Conservation (phyloP, 2,888 invertebrate genomes). For the Polyommatus icarus region DNA sequence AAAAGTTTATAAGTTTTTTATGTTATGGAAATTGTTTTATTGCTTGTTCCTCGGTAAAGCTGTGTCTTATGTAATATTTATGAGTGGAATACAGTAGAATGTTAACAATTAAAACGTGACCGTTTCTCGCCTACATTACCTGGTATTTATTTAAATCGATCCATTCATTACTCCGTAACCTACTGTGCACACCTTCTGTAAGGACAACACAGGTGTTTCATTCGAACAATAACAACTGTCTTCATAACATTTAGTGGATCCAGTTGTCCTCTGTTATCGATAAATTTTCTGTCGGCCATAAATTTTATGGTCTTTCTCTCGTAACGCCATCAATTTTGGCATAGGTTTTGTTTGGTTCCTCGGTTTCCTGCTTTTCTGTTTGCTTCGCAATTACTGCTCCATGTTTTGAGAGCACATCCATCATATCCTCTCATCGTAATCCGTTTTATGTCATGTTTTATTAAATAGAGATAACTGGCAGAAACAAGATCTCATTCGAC, state of each 20-base stretch:
- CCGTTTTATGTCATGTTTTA: neutral
- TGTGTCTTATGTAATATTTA: neutral
- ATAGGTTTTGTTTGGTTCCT: neutral
- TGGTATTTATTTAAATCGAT: conserved; percentile 29
- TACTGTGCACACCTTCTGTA: conserved; percentile 7
- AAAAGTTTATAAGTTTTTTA: neutral
- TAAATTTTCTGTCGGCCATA: neutral
- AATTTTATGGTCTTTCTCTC: neutral
- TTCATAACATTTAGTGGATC: neutral
- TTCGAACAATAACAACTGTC: conserved; percentile 9
- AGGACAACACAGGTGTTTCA: conserved; percentile 27
- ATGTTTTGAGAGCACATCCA: neutral
- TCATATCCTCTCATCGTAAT: neutral
- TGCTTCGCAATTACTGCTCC: neutral
- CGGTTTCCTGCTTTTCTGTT: neutral
- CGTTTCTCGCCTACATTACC: neutral
- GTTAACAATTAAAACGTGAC: neutral
- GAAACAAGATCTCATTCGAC: neutral
- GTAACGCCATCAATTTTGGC: neutral
- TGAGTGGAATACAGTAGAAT: neutral
- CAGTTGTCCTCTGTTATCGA: neutral
- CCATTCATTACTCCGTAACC: conserved; percentile 7
- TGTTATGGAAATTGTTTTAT: neutral
- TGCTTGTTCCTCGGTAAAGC: neutral
- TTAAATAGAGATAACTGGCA: neutral